Conservation (phyloP, 2,113 vertebrate genomes). For the Columbina picui region DNA sequence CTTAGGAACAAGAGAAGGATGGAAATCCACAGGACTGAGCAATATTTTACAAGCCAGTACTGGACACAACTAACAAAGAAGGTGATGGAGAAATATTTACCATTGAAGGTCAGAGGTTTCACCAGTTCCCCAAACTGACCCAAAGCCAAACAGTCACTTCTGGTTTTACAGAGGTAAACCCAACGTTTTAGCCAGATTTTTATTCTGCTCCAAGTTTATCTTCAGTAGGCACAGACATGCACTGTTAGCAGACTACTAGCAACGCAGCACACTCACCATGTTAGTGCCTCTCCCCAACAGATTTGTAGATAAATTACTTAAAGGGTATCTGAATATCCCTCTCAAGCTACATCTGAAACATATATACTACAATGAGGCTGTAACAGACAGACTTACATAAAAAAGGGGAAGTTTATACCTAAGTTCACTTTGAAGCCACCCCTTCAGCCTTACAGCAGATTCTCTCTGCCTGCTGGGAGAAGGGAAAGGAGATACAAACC, state of each 20-base stretch:
- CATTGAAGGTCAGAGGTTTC: neutral
- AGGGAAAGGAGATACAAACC: neutral
- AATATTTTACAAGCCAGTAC: neutral
- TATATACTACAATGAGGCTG: neutral
- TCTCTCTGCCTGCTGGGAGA: neutral
- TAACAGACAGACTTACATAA: neutral
- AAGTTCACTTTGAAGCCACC: neutral
- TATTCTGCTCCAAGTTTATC: neutral
- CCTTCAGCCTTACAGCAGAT: neutral
- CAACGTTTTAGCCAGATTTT: neutral
- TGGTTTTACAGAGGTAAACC: neutral
- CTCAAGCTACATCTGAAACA: neutral
- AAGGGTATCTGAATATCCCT: neutral
- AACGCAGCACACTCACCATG: neutral
- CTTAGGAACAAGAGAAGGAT: neutral
- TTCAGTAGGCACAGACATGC: neutral
- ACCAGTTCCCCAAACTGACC: neutral
- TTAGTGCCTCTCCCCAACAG: neutral
- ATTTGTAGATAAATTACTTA: neutral
- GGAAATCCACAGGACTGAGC: neutral
- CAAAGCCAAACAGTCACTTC: neutral
- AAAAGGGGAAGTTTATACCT: neutral
- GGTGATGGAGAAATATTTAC: neutral
- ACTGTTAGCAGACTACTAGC: neutral
- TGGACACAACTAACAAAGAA: neutral